Conservation (phyloP, 1,140 invertebrate species). For the Leptonema lineaticorne region DNA sequence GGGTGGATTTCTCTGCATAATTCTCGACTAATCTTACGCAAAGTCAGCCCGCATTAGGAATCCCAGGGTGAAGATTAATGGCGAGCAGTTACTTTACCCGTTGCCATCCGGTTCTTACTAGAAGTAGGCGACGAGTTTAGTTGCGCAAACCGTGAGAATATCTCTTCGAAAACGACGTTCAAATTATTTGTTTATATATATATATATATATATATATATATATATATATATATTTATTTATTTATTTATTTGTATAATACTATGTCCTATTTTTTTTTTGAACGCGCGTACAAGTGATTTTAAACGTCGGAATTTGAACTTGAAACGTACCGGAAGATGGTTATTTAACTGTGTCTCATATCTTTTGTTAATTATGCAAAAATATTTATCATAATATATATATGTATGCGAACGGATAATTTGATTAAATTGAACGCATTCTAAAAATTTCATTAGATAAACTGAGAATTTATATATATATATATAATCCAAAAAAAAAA, state of each 20-base stretch:
- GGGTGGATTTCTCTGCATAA: constrained; percentile 29
- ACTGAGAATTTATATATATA: too few species aligned
- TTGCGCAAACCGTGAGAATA: constrained; percentile 10
- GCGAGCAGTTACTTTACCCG: background rate
- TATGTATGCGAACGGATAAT: too few species aligned
- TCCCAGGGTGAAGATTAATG: constrained; percentile 31
- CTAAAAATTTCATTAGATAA: too few species aligned
- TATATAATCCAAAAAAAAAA: too few species aligned
- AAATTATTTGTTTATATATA: background rate
- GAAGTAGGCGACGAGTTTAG: too few species aligned
- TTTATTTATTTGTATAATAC: too few species aligned
- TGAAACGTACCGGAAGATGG: too few species aligned
- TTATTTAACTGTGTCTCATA: too few species aligned
- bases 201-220: background rate
- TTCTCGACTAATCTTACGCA: constrained; percentile 35
- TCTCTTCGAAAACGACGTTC: background rate
- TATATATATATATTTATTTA: background rate
- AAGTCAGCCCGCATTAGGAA: constrained; percentile 32
- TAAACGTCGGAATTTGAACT: too few species aligned
- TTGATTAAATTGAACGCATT: too few species aligned
- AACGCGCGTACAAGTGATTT: background rate
- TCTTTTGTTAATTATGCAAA: too few species aligned
- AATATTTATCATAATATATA: too few species aligned
- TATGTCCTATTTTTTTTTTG: background rate
- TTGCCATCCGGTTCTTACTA: background rate